Conservation (phyloP, 2,888 invertebrate genomes). For the Azorinus chamasolen region DNA sequence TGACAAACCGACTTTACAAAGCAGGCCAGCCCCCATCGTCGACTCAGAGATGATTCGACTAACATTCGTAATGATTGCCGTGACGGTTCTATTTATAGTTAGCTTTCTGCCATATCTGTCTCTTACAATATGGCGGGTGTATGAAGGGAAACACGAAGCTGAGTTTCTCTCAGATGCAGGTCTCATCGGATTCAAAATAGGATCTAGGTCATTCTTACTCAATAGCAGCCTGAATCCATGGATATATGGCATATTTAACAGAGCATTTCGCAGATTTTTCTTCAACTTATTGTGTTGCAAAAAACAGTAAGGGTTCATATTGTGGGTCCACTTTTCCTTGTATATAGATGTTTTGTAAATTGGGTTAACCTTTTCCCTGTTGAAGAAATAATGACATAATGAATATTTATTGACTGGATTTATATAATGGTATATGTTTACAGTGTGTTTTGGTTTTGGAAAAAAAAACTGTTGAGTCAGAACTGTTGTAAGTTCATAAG, state of each 20-base stretch:
- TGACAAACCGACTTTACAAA: too few species aligned
- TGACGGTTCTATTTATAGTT: constrained; percentile 56
- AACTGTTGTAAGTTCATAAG: too few species aligned
- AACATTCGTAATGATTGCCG: constrained; percentile 52
- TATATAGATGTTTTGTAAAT: too few species aligned
- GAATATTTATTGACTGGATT: too few species aligned
- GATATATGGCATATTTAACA: constrained; percentile 59
- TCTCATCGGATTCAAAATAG: constrained; percentile 53
- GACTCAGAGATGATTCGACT: constrained; percentile 41
- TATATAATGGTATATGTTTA: too few species aligned
- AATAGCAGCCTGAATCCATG: constrained; percentile 52
- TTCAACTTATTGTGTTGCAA: constrained; percentile 10
- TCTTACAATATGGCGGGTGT: constrained; percentile 42
- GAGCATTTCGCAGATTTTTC: constrained; percentile 44
- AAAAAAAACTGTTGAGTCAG: too few species aligned
- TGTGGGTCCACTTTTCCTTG: too few species aligned
- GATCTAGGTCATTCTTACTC: constrained; percentile 48
- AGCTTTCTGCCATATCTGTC: constrained; percentile 64
- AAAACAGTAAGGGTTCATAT: background rate
- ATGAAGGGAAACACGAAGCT: constrained; percentile 49
- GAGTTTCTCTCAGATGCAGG: constrained; percentile 46
- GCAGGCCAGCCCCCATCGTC: background rate
- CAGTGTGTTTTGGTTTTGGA: too few species aligned
- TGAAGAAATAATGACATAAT: too few species aligned
- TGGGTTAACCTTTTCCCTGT: too few species aligned